Evolutionary conservation across 1,140 invertebrate species (phyloP).

Genomic region (Bactericera cockerelli): DNA sequence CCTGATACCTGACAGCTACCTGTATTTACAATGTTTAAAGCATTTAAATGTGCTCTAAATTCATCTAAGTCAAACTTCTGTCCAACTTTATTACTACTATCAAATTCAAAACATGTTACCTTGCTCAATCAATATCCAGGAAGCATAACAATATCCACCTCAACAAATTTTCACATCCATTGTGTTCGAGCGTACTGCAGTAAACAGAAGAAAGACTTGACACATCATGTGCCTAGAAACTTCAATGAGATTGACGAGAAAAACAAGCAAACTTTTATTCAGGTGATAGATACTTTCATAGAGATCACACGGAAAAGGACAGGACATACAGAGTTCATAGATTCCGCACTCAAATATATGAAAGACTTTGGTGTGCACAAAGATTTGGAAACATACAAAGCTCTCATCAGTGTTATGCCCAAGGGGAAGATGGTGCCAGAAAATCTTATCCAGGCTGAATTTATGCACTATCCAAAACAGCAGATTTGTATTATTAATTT

Average conservation of each 20-base stretch:
- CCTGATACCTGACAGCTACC: no score
- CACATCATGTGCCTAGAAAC: neutral
- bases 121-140: no score
- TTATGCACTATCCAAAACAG: conserved; percentile 86
- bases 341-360: conserved; percentile 72
- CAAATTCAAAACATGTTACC: no score
- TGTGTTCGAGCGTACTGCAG: no score
- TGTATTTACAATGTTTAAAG: no score
- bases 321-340: conserved; percentile 88
- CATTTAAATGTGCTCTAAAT: no score
- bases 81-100: no score
- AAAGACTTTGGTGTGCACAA: conserved; percentile 76
- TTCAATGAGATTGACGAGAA: conserved; percentile 36
- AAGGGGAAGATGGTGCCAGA: conserved; percentile 74
- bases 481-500: conserved; percentile 79
- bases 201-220: no score
- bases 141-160: no score
- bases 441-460: conserved; percentile 68
- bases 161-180: no score
- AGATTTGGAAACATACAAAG: conserved; percentile 85
- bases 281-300: conserved; percentile 55
- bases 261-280: conserved; percentile 53
- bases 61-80: no score
- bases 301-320: conserved; percentile 39
- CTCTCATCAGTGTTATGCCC: conserved; percentile 77